These are phyloP conservation scores for pig (Sus scrofa) DNA, from an alignment of 2,113 vertebrate species.

Conservation along the genomic window T2T-Sscrofa CM000827.6:90289501-90290000, in stretches of 20 bases:
- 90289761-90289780: slow-evolving; percentile 60
- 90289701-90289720: neutral
- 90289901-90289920: slow-evolving; percentile 36
- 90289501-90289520: neutral
- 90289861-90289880: neutral
- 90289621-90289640: neutral
- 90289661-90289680: neutral
- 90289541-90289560: neutral
- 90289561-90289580: neutral
- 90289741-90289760: slow-evolving; percentile 66
- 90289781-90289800: slow-evolving; percentile 50
- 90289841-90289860: slow-evolving; percentile 58
- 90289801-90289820: slow-evolving; percentile 51
- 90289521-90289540: neutral
- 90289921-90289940: neutral
- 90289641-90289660: neutral
- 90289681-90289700: neutral
- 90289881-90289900: neutral
- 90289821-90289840: slow-evolving; percentile 31
- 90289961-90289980: neutral
- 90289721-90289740: slow-evolving; percentile 59
- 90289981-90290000: neutral
- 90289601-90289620: neutral
- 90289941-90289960: neutral
- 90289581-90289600: neutral